Evolutionary conservation across 2,113 vertebrate genomes (phyloP).

Genomic region (Athene cunicularia): DNA sequence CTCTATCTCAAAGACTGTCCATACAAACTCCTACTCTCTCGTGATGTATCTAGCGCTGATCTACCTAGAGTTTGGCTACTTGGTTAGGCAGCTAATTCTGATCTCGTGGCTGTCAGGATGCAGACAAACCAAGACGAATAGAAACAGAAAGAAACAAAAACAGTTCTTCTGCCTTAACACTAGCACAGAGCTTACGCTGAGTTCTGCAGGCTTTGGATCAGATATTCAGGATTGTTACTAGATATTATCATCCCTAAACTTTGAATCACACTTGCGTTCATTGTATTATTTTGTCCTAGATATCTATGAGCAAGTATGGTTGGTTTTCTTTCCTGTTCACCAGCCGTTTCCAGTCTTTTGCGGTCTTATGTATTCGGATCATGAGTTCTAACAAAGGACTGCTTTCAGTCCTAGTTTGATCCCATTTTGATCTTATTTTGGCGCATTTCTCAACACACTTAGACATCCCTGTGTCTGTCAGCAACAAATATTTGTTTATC

Average conservation of each 20-base stretch:
- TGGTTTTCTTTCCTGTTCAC: background rate
- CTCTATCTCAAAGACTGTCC: background rate
- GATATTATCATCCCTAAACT: accelerated
- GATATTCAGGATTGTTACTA: background rate
- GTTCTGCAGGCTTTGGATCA: background rate
- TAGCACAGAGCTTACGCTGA: background rate
- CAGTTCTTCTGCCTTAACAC: background rate
- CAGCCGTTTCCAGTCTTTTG: background rate
- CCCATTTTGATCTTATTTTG: background rate
- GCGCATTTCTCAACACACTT: background rate
- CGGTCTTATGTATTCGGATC: background rate
- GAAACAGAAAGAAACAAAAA: background rate
- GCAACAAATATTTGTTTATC: background rate
- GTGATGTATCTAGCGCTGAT: background rate
- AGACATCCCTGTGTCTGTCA: background rate
- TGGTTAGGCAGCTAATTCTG: background rate
- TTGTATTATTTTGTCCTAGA: background rate
- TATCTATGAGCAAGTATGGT: background rate
- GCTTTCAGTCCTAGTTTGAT: background rate
- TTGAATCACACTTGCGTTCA: background rate
- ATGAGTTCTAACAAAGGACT: background rate
- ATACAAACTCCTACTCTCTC: background rate
- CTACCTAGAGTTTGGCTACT: background rate
- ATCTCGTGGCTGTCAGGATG: background rate
- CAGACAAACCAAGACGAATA: background rate